Base-by-base conservation (phyloP, 2,797 vertebrate genomes). In the Nasua narica region DNA sequence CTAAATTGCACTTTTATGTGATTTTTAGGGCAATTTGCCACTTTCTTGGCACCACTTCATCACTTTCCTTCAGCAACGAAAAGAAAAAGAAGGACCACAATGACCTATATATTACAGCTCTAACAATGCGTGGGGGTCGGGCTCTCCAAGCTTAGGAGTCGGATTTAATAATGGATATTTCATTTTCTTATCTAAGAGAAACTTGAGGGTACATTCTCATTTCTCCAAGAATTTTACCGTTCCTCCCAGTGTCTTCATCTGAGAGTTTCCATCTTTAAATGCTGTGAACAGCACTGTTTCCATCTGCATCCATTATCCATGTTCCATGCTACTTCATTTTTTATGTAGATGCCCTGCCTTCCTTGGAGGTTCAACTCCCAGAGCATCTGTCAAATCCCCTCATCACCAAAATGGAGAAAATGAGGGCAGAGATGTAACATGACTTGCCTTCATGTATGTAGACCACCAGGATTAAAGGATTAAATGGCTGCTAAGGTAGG, bases 21-120 rank as follows among this genome's bases (percentile, higher is more conserved):
- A 98, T 94, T 96, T 97, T 97, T 96, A 97, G 94, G 94, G 96
- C 97, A 98, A 97, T 98, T 98, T 98, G 97, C 97, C 94, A 96
- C 97, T 96, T 98, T 97, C 95, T 65, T 84, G 93, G 87, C 86
- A 96, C 81, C 54, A 94, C 92, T 98, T 97, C 95, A 98, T 97
- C 97, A 98, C 97, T 81, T 97, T 92, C 50, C 93, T 95, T 92
- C 74, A 62, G 94, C 83, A 96, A 96, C 78, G 70, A 87, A 94
- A 95, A 82, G 87, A 58, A 87, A 94, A 96, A 85, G 54, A 70
- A 92, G 67, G 90, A n/a, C 94, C 81, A 81, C 56, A 32, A 78
- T 62, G 96, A 95, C 95, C 95, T 72, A 92, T 91, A 96, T 85
- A 94, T 97, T 86, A 90, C 1, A 21, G 48, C 69, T 77, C 83